Base-by-base conservation (phyloP, 2,113 vertebrate species). In the Rhabdornis inornatus region DNA sequence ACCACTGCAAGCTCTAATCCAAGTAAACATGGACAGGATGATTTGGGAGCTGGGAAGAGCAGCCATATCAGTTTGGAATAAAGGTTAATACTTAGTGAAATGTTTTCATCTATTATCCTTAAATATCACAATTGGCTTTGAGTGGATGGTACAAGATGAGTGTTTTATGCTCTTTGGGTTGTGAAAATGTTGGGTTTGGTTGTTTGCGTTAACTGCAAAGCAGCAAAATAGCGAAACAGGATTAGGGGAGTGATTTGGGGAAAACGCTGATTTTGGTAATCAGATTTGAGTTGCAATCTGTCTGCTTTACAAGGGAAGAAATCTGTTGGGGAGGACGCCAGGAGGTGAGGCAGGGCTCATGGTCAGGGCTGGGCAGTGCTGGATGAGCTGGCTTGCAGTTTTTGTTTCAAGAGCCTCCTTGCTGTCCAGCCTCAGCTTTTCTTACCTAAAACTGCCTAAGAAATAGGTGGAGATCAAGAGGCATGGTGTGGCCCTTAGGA, bases 271-370 rank as follows among this genome's bases (percentile, higher is more conserved):
- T 97, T 90, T 82, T 10, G 2, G 0, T 92, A 95, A 93, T 92
- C 89, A 96, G 93, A 93, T 93, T 89, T 47, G 79, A 76, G 24
- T 7, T 56, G 72, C 94, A 97, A 22, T 85, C 87, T 94, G 90
- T 86, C 83, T 56, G 81, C 89, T 94, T 82, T 78, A 22, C 59
- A 45, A 3, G 2, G 78, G 28, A 74, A n/a, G 23, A 18, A 80
- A 24, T 74, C 80, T 79, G 70, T 2, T 10, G 22, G 68, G 22
- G 61, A 68, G 59, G 28, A 15, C 87, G 61, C 37, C 63, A 64
- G 84, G 91, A 72, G 86, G 24, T 57, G 83, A 61, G 55, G 83
- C 75, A 90, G 66, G 45, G 82, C 85, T 88, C 2, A 1, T 27
- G 68, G 49, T 20, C 52, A 20, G 44, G 68, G 66, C 81, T 65